A percentile compares a stretch with the other conserved stretches of the same genome.
phyloP scores from a whole-genome alignment of 2,888 invertebrate genomes.

The Synergus laeviventris region DNA sequence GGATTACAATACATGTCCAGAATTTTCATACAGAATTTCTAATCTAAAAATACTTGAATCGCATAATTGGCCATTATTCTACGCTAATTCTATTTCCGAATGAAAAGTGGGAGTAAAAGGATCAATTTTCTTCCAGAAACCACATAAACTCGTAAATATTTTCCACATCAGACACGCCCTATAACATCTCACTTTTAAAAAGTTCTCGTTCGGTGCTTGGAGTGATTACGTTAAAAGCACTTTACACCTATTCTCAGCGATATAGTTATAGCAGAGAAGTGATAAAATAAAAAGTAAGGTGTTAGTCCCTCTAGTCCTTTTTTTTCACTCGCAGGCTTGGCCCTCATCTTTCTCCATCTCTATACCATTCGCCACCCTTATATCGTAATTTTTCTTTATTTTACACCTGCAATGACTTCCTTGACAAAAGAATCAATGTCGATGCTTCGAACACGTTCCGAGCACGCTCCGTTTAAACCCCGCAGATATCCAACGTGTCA shows the following conservation, averaged over 20 bases:
- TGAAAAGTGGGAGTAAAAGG: neutral
- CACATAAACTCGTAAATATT: neutral
- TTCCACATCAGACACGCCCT: slow-evolving; percentile 48
- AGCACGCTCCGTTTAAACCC: slow-evolving; percentile 44
- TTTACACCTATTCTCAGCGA: slow-evolving; percentile 61
- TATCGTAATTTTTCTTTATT: slow-evolving; percentile 4
- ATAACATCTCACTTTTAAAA: slow-evolving; percentile 61
- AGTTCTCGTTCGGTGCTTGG: slow-evolving; percentile 58
- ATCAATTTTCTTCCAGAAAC: neutral
- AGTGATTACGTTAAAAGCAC: slow-evolving; percentile 70
- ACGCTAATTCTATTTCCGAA: neutral
- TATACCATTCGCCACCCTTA: neutral
- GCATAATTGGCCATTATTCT: neutral
- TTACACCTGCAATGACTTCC: neutral
- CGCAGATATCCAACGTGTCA: slow-evolving; percentile 58
- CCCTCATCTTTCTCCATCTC: neutral
- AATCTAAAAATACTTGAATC: too few species aligned
- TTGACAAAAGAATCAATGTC: slow-evolving; percentile 10
- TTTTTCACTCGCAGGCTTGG: neutral
- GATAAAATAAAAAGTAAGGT: slow-evolving; percentile 47
- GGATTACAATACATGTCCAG: too few species aligned
- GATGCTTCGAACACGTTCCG: neutral
- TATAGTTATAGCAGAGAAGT: slow-evolving; percentile 36
- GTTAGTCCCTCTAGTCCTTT: neutral
- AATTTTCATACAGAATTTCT: too few species aligned